A percentile compares a stretch with the other conserved stretches of the same genome.
Evolutionary conservation across 2,888 invertebrate species (phyloP).

Genomic region (Tethea ocularis): DNA sequence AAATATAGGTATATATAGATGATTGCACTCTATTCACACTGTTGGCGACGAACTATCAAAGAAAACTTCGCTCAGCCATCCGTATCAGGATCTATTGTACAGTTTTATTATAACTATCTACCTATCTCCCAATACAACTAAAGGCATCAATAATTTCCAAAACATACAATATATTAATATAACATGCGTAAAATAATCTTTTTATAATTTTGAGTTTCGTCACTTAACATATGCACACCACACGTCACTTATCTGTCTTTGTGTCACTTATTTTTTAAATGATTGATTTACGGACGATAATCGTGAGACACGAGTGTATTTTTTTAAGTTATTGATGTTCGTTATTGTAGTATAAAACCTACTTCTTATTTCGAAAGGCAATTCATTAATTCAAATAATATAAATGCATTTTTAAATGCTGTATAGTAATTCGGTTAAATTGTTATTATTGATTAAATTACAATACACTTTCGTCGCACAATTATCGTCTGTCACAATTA

Average conservation of each 20-base stretch:
- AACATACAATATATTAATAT: slow-evolving; percentile 1
- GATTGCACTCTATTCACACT: background rate
- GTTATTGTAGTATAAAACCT: too few species aligned
- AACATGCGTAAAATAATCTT: background rate
- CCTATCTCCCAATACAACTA: background rate
- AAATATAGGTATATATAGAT: too few species aligned
- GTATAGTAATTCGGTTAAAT: too few species aligned
- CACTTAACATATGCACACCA: background rate
- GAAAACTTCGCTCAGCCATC: background rate
- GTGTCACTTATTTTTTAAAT: background rate
- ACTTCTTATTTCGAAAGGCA: too few species aligned
- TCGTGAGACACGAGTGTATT: background rate
- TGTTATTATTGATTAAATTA: too few species aligned
- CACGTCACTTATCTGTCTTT: background rate
- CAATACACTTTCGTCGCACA: background rate
- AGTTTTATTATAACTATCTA: background rate
- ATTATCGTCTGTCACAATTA: background rate
- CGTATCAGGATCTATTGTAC: background rate
- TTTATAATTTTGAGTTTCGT: slow-evolving; percentile 3
- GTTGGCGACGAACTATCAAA: background rate
- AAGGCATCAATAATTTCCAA: background rate
- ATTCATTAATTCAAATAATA: too few species aligned
- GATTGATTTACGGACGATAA: background rate
- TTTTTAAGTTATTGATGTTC: background rate
- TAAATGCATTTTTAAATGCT: background rate